A percentile compares a stretch with the other conserved stretches of the same genome.
Conservation (phyloP, 2,797 vertebrate genomes). For the Helicolenus hilgendorfi region DNA sequence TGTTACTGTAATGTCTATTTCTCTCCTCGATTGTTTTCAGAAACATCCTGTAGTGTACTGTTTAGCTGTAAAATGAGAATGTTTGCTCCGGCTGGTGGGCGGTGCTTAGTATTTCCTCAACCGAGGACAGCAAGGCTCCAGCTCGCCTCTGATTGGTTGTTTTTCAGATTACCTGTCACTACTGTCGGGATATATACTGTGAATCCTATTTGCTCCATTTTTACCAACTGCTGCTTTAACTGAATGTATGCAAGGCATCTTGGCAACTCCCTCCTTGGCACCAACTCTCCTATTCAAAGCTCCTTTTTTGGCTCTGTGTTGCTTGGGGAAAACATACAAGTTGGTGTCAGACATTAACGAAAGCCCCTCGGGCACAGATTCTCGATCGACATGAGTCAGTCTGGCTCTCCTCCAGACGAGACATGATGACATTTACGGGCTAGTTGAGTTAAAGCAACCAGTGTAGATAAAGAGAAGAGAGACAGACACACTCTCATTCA, state of each 20-base stretch:
- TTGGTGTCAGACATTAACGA: neutral
- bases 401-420: conserved; percentile 35
- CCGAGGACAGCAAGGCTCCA: too few species aligned
- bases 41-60: too few species aligned
- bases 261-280: neutral
- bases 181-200: too few species aligned
- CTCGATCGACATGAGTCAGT: conserved; percentile 42
- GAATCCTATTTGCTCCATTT: too few species aligned
- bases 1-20: too few species aligned
- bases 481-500: neutral
- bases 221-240: neutral
- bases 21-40: too few species aligned
- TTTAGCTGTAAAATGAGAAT: too few species aligned
- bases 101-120: too few species aligned
- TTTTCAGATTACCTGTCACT: too few species aligned
- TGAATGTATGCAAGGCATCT: neutral
- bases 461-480: neutral
- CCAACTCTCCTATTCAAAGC: neutral
- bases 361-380: neutral
- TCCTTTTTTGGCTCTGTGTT: conserved; percentile 28
- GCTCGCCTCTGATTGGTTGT: too few species aligned
- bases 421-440: conserved; percentile 27
- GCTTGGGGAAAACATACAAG: neutral
- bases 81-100: too few species aligned
- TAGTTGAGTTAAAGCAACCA: neutral